Base-by-base conservation (phyloP, 1,140 invertebrate genomes). In the Carcinoscorpius rotundicauda region DNA sequence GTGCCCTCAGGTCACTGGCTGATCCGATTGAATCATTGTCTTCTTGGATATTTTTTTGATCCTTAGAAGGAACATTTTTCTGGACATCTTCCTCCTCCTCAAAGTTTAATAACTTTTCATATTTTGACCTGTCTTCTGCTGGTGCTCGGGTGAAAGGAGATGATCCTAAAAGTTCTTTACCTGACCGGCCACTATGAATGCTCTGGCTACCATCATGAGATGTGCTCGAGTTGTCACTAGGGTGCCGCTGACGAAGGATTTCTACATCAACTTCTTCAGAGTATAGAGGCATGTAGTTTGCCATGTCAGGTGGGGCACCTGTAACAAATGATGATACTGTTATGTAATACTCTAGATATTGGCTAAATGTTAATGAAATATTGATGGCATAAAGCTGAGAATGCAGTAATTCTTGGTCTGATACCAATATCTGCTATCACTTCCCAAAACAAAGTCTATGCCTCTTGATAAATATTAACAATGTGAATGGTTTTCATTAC, bases 111-210 rank as follows among this genome's bases (percentile, higher is more conserved):
- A 88, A 75, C 71, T 88, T 89, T 69, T 88, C 86, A 71, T 88
- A 89, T 69, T 88, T 88, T n/a, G 86, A 87, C 9, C 86, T 78
- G 75, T 88, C 85, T 69, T 88, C 86, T 0, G 84, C 68, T 0
- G 86, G 86, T 0, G 82, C 79, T 67, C 82, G 81, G 0, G 85
- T 82, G 71, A 86, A 87, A 2, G 53, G 53, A 55, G 80, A 80
- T 51, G 70, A 61, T 29, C 65, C 58, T 62, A 70, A 69, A 5
- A 70, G n/a, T 49, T 70, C 67, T 62, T 66, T 70, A n/a, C 69
- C 59, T 5, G 71, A 69, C 6, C 68, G 64, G 52, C 67, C 66
- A 62, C 67, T 66, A 6, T 68, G 57, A 29, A 66, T 63, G 60
- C 67, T 68, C 61, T 69, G 62, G 72, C 65, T 70, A 6, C 70